phyloP scores from a whole-genome alignment of 2,888 invertebrate genomes.

The Oxytorus armatus region DNA sequence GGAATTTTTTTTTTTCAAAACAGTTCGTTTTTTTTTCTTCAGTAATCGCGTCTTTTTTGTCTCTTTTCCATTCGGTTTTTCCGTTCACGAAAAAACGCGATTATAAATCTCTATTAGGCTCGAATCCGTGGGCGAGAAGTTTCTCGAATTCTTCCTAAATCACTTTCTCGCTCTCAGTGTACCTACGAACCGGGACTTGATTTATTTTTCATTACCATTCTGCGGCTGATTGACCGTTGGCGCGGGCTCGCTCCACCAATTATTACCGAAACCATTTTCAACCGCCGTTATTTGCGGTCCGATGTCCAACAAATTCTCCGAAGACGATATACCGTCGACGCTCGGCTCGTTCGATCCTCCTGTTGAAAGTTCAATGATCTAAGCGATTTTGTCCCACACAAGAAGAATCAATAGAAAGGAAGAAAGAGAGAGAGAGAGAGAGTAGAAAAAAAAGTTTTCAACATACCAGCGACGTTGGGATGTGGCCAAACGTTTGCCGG shows the following conservation, averaged over 20 bases:
- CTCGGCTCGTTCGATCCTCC: slow-evolving; percentile 77
- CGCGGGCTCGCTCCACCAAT: slow-evolving; percentile 79
- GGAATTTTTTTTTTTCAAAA: slow-evolving; percentile 24
- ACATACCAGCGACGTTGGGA: slow-evolving; percentile 75
- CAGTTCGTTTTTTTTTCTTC: slow-evolving; percentile 21
- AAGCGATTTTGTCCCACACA: slow-evolving; percentile 2
- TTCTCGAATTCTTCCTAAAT: slow-evolving; percentile 38
- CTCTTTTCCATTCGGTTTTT: slow-evolving; percentile 3
- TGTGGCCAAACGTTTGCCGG: slow-evolving; percentile 80
- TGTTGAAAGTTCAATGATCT: slow-evolving; percentile 55
- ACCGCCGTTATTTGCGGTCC: slow-evolving; percentile 76
- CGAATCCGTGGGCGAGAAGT: background rate
- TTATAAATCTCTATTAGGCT: slow-evolving; percentile 26
- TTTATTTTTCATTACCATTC: slow-evolving; percentile 74
- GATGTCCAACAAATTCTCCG: slow-evolving; percentile 80
- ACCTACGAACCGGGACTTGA: slow-evolving; percentile 57
- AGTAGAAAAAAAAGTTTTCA: slow-evolving; percentile 35
- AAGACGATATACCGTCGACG: slow-evolving; percentile 75
- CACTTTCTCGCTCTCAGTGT: slow-evolving; percentile 25
- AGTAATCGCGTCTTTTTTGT: slow-evolving; percentile 2
- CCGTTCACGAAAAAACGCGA: slow-evolving; percentile 9
- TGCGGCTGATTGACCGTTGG: slow-evolving; percentile 77
- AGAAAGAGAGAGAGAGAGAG: slow-evolving; percentile 3
- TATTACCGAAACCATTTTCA: slow-evolving; percentile 77
- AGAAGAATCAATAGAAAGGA: slow-evolving; percentile 6